phyloP scores from a whole-genome alignment of 1,140 invertebrate genomes.

The Carcinoscorpius rotundicauda region DNA sequence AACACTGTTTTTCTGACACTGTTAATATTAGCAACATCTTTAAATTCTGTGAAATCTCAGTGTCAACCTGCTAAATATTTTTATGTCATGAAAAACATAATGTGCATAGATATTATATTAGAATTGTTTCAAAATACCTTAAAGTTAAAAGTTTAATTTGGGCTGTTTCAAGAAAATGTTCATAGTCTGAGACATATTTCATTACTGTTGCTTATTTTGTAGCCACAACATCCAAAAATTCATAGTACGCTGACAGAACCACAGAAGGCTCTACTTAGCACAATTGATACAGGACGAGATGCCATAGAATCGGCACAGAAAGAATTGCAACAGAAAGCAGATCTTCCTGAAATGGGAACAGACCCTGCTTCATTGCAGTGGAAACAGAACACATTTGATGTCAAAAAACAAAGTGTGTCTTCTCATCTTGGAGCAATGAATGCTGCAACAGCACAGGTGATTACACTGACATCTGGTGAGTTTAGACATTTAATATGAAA shows the following conservation, averaged over 20 bases:
- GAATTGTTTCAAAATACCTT: background rate
- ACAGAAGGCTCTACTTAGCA: constrained; percentile 78
- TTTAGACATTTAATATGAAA: background rate
- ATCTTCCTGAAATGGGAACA: constrained; percentile 65
- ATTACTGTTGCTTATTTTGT: constrained; percentile 2
- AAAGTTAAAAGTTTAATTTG: background rate
- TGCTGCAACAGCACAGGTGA: constrained; percentile 93
- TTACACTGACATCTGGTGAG: constrained; percentile 73
- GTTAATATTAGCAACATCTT: background rate
- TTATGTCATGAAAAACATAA: background rate
- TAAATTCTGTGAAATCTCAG: background rate
- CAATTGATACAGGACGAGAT: constrained; percentile 72
- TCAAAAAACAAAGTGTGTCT: constrained; percentile 89
- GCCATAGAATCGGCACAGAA: constrained; percentile 74
- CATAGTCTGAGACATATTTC: background rate
- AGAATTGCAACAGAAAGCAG: constrained; percentile 53
- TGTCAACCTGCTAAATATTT: no score
- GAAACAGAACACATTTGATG: constrained; percentile 86
- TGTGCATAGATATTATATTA: background rate
- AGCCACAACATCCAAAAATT: constrained; percentile 76
- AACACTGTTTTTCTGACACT: no score
- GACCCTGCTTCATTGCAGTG: constrained; percentile 78
- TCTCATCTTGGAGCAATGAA: constrained; percentile 98
- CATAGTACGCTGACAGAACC: constrained; percentile 65
- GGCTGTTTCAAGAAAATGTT: background rate